Evolutionary conservation across 2,888 invertebrate genomes (phyloP), one percentile per base, ranked within the genome.

Genomic region (Galerucella calmariensis): DNA sequence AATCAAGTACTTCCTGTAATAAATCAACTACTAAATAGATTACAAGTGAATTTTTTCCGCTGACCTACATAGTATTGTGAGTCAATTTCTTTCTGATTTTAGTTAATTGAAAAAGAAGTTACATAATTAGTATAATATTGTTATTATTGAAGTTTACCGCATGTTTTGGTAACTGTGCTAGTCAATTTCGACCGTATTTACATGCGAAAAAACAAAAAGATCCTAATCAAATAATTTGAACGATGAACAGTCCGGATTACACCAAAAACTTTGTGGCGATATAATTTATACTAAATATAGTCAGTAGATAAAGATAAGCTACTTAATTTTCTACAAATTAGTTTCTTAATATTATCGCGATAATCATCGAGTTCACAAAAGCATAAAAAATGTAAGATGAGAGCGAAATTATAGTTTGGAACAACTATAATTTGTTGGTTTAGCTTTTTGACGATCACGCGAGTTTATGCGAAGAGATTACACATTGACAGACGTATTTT

Each of bases 241-340:
- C 58, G 61, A 68, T 62, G 73, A 46, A 61, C 73, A 65, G 66
- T 69, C 58, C 48, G 58, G 65, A 69, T 65, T 69, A 69, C 65
- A 66, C 58, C 65, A 84, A 84, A 27, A 86, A 85, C 85, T 62
- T 73, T 62, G 61, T 84, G 72, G 41, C 11, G 66, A 59, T 59
- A 72, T 72, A 72, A 72, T 72, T 72, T 72, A 67, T 72, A 72
- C 65, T 72, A 72, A 66, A 56, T 59, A 66, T 59, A 84, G 84
- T 84, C 79, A 77, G 78, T 20, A 66, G 66, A 72, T 74, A 58
- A 48, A 74, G 70, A 70, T 74, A 70, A 71, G 70, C 70, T 70
- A 74, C 66, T 67, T 74, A 70, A 74, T 74, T 74, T 74, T 67
- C 68, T 74, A 67, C 70, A 67, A 74, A 74, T 74, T 74, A 74